Evolutionary conservation across 23 tunicate species (phyloP), one percentile per base, ranked within the genome.

Genomic region (Halocynthia roretzi): DNA sequence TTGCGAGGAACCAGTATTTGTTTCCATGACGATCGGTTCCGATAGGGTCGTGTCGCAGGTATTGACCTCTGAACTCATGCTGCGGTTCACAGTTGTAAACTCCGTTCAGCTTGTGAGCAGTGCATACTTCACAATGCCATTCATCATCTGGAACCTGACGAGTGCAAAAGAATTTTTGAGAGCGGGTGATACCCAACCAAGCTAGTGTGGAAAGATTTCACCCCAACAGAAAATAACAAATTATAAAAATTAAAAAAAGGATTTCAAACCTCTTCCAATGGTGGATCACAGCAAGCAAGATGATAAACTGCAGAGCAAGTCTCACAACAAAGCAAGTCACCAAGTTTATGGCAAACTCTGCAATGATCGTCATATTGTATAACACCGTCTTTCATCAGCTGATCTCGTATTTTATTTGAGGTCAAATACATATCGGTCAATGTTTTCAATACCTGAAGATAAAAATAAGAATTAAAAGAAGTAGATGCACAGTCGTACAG

Each of bases 301-400:
- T 92, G 98, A 68, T 92, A 92, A 55, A 92, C 98, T 0, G 98
- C 98, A 15, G 98, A 87, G 81, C 98, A 92, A 2, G 91, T 82
- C 67, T 92, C 98, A 80, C 98, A 92, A 61, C 98, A 92, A 0
- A 92, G 70, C 44, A 92, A 78, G 80, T 86, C 92, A 31, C 98
- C 98, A 6, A 92, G 75, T 40, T 83, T 82, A 53, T 92, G 98
- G 50, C 98, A 92, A 67, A 75, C 87, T 7, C 98, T 63, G 68
- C 98, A 92, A 54, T 92, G 91, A 54, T 92, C 98, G 60, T 92
- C 98, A 75, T 92, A 92, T 8, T 72, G 92, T 40, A 92, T 86
- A n/a, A 85, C 72, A 22, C 98, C 92, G 50, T 86, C 87, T 82
- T 72, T 92, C 98, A 92, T 92, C 68, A 92, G 64, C 70, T 92